These are phyloP conservation scores for Brachypteracias leptosomus DNA, from an alignment of 2,113 vertebrate species.

Conservation along the genomic window DNA sequence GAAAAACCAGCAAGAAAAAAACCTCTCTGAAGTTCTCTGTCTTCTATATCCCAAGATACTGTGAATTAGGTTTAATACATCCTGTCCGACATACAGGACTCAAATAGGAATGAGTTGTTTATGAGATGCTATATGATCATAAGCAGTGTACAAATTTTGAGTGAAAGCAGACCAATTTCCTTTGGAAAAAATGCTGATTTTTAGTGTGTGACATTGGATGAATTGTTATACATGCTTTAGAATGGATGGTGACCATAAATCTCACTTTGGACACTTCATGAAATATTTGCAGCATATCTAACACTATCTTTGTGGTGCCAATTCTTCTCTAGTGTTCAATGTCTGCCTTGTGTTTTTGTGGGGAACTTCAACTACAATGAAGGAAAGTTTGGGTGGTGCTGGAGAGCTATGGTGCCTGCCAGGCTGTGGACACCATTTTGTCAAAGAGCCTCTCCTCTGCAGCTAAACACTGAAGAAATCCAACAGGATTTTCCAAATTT, in stretches of 20 bases:
- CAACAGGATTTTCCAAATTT: background rate
- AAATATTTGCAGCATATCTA: conserved; percentile 9
- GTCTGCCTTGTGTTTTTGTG: background rate
- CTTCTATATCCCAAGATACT: background rate
- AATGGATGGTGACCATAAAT: background rate
- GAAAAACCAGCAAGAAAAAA: background rate
- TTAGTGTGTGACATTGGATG: background rate
- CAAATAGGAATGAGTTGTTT: background rate
- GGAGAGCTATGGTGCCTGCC: background rate
- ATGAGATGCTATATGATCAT: background rate
- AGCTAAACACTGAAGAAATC: background rate
- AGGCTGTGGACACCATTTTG: background rate
- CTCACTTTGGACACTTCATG: background rate
- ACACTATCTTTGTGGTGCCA: background rate
- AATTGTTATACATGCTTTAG: background rate
- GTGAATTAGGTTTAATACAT: background rate
- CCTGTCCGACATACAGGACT: background rate
- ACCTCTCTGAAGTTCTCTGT: background rate
- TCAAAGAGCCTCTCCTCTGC: background rate
- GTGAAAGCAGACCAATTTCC: background rate
- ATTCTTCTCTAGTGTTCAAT: background rate
- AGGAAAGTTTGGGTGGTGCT: background rate
- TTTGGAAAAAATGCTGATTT: background rate
- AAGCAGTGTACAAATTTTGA: background rate
- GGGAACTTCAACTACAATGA: background rate